Percentiles rank a stretch among this genome's conserved stretches.
phyloP scores from a whole-genome alignment of 2,888 invertebrate species.

The Plebejus melissa region DNA sequence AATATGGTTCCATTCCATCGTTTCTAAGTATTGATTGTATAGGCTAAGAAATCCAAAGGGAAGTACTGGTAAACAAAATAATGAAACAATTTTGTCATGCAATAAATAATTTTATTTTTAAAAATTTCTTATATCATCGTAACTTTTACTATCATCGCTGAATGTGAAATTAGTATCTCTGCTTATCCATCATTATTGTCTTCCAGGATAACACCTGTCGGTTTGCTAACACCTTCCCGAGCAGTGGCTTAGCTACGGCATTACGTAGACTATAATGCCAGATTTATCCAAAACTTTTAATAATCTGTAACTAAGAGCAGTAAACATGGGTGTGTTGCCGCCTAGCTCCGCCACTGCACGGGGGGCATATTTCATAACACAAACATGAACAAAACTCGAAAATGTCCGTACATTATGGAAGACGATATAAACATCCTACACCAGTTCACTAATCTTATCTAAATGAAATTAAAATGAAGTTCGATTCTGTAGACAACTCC shows the following conservation, averaged over 20 bases:
- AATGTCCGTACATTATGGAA: slow-evolving; percentile 68
- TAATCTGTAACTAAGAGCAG: neutral
- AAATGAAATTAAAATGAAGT: neutral
- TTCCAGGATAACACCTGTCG: slow-evolving; percentile 70
- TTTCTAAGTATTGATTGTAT: too few species aligned
- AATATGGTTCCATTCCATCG: too few species aligned
- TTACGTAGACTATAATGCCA: neutral
- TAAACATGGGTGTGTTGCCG: neutral
- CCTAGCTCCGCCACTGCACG: neutral
- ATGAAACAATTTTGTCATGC: slow-evolving; percentile 52
- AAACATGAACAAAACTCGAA: slow-evolving; percentile 51
- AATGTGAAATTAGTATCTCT: slow-evolving; percentile 68
- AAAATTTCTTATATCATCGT: slow-evolving; percentile 69
- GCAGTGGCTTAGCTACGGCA: slow-evolving; percentile 29
- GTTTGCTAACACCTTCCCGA: slow-evolving; percentile 39
- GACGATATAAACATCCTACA: slow-evolving; percentile 55
- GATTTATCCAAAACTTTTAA: neutral
- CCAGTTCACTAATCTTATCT: slow-evolving; percentile 36
- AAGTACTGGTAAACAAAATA: too few species aligned
- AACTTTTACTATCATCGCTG: slow-evolving; percentile 63
- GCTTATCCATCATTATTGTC: slow-evolving; percentile 76
- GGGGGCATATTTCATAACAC: slow-evolving; percentile 17
- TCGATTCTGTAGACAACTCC: neutral
- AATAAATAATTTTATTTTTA: slow-evolving; percentile 75
- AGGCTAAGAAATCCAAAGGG: too few species aligned